Evolutionary conservation across 2,113 vertebrate genomes (phyloP).

Genomic region (Hippocampus guttulatus): DNA sequence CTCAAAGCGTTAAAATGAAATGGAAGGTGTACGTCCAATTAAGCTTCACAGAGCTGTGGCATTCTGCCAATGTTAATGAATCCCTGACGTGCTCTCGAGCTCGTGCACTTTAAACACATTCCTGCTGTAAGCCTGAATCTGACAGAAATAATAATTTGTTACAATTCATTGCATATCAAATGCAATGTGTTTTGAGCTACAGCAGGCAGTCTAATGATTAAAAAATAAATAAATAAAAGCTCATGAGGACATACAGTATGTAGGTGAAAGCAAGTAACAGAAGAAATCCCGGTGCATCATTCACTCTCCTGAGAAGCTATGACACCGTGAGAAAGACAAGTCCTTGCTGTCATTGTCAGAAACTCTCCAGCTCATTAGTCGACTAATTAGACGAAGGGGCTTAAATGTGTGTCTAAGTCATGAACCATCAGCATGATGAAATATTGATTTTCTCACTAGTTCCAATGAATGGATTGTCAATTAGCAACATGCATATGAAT

Average conservation of each 20-base stretch:
- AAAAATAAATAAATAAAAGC: slow-evolving; percentile 6
- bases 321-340: not conserved
- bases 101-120: slow-evolving; percentile 1
- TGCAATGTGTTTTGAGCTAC: slow-evolving; percentile 2
- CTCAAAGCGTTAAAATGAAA: slow-evolving; percentile 18
- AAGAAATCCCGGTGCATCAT: slow-evolving; percentile 24
- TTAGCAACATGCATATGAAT: no score
- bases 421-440: slow-evolving; percentile 9
- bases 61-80: slow-evolving; percentile 7
- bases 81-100: not conserved
- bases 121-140: not conserved
- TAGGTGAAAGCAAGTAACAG: slow-evolving; percentile 7
- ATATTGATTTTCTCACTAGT: slow-evolving; percentile 20
- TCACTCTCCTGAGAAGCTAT: not conserved
- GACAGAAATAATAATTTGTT: slow-evolving; percentile 4
- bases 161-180: slow-evolving; percentile 11
- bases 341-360: slow-evolving; percentile 17
- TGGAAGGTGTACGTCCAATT: slow-evolving; percentile 11
- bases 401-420: slow-evolving; percentile 8
- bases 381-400: slow-evolving; percentile 23
- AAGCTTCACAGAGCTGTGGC: slow-evolving; percentile 8
- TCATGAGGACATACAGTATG: slow-evolving; percentile 3
- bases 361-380: slow-evolving; percentile 18
- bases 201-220: slow-evolving; percentile 1
- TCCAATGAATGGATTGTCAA: not conserved